Percentiles rank a stretch among this genome's conserved stretches.
phyloP scores from a whole-genome alignment of 2,888 invertebrate species.

The Gortyna flavago region DNA sequence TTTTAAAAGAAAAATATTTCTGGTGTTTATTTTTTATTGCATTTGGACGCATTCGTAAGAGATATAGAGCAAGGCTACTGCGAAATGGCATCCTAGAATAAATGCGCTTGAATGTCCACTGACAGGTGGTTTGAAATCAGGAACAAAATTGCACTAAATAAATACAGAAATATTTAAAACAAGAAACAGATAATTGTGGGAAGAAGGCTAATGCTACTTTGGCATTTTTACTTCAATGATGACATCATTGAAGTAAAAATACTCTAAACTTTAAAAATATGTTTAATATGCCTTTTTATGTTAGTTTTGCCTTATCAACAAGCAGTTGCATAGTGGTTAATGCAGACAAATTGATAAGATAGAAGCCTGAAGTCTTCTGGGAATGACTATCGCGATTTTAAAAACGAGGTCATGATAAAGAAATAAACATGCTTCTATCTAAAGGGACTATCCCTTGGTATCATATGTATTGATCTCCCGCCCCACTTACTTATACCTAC shows the following conservation, averaged over 20 bases:
- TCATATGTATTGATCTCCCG: background rate
- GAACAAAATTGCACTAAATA: conserved; percentile 8
- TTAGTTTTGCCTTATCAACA: conserved; percentile 39
- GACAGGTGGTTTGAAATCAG: conserved; percentile 5
- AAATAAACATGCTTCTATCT: background rate
- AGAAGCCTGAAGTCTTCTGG: conserved; percentile 20
- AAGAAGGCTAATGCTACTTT: background rate
- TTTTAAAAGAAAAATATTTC: background rate
- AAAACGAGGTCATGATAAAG: conserved; percentile 41
- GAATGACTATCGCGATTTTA: conserved; percentile 50
- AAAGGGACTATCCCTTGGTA: background rate
- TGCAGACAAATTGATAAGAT: conserved; percentile 46
- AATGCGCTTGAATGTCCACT: conserved; percentile 15
- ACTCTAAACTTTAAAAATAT: conserved; percentile 8
- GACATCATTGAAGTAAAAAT: background rate
- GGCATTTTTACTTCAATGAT: too few species aligned
- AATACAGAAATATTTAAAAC: conserved; percentile 14
- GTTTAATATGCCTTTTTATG: background rate
- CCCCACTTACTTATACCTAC: background rate
- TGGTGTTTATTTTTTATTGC: conserved; percentile 7
- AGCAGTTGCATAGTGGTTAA: conserved; percentile 38
- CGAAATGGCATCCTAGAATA: conserved; percentile 14
- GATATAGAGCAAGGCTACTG: conserved; percentile 29
- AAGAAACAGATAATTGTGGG: background rate
- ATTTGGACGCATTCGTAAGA: conserved; percentile 15